A percentile compares a stretch with the other conserved stretches of the same genome.
Conservation (phyloP, 2,888 invertebrate species). For the Parapristionchus giblindavisi region DNA sequence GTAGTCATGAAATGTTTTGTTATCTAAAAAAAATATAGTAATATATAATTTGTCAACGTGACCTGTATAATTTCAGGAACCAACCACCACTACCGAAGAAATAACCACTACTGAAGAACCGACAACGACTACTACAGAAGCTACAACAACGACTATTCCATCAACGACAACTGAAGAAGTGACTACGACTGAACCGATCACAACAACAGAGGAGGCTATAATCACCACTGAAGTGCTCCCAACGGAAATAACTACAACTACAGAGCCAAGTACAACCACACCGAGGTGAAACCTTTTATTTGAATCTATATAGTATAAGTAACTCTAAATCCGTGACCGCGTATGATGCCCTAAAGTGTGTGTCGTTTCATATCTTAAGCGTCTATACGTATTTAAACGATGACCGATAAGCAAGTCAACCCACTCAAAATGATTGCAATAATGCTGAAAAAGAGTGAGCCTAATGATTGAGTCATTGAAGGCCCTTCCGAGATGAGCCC, state of each 20-base stretch:
- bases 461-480: no score
- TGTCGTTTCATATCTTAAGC: no score
- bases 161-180: slow-evolving; percentile 19
- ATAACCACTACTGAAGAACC: slow-evolving; percentile 26
- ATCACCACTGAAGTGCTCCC: not conserved
- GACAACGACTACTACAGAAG: slow-evolving; percentile 14
- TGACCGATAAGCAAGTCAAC: no score
- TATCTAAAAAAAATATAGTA: no score
- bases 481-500: slow-evolving; percentile 34
- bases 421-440: no score
- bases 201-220: slow-evolving; percentile 27
- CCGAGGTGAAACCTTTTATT: not conserved
- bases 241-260: slow-evolving; percentile 20
- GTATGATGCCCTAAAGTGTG: no score
- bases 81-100: slow-evolving; percentile 45
- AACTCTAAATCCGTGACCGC: no score
- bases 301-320: no score
- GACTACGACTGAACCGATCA: slow-evolving; percentile 37
- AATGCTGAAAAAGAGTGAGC: no score
- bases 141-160: not conserved
- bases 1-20: no score
- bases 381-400: no score
- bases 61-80: slow-evolving; percentile 29
- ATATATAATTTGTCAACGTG: no score
- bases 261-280: not conserved